Percentiles rank a stretch among this genome's conserved stretches.
Conservation (phyloP, 92 coral and sea anemone species). For the Ricordea florida region DNA sequence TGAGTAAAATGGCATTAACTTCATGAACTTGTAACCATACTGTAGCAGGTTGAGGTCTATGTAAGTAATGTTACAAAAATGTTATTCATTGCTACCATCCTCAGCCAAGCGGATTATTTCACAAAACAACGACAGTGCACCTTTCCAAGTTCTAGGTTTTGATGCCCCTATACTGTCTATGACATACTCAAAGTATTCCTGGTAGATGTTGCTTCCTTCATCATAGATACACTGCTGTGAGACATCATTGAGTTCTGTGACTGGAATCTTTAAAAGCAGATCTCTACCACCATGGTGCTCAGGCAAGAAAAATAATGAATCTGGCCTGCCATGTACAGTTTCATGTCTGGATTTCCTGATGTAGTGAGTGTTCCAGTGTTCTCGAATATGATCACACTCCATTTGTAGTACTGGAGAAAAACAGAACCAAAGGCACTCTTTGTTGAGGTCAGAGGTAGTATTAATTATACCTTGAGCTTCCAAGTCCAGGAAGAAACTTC, state of each 20-base stretch:
- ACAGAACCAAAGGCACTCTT: slow-evolving; percentile 67
- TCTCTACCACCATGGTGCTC: slow-evolving; percentile 25
- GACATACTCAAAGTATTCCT: slow-evolving; percentile 51
- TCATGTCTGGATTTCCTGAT: slow-evolving; percentile 45
- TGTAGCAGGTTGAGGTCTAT: neutral
- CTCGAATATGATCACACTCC: slow-evolving; percentile 33
- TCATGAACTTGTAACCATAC: too few species aligned
- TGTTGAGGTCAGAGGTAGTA: slow-evolving; percentile 38
- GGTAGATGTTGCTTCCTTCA: slow-evolving; percentile 20
- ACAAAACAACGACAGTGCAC: slow-evolving; percentile 22
- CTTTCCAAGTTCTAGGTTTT: slow-evolving; percentile 39
- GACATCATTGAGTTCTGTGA: slow-evolving; percentile 23
- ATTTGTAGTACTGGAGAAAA: slow-evolving; percentile 27
- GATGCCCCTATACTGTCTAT: slow-evolving; percentile 37
- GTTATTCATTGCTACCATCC: slow-evolving; percentile 16
- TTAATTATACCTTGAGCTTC: slow-evolving; percentile 39
- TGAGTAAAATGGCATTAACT: too few species aligned
- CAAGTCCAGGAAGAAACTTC: slow-evolving; percentile 44
- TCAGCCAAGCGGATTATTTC: slow-evolving; percentile 22
- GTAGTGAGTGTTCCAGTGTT: slow-evolving; percentile 63
- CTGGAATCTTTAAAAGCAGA: slow-evolving; percentile 25
- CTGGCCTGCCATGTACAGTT: slow-evolving; percentile 35
- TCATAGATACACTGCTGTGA: slow-evolving; percentile 21
- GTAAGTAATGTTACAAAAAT: neutral
- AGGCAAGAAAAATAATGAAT: slow-evolving; percentile 42